Evolutionary conservation across 1,140 invertebrate genomes (phyloP), one percentile per base, ranked within the genome.

Genomic region (Bilobella aurantiaca): DNA sequence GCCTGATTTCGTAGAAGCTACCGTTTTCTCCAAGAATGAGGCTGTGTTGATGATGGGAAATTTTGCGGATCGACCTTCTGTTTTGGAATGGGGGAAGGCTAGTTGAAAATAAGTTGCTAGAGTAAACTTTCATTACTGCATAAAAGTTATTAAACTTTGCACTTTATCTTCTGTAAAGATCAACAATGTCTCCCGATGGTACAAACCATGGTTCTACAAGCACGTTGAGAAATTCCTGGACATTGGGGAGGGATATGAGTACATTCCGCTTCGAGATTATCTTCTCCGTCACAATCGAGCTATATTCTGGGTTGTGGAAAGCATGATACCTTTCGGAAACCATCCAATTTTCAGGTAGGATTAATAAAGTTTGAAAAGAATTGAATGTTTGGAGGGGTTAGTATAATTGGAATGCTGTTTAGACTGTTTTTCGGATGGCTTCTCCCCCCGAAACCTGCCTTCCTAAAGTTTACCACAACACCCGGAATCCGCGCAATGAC

Each of bases 141-240:
- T n/a, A n/a, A n/a, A n/a, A n/a, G n/a, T n/a, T n/a, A n/a, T n/a
- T n/a, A n/a, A n/a, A n/a, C n/a, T n/a, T n/a, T n/a, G n/a, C n/a
- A n/a, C n/a, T n/a, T n/a, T n/a, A n/a, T n/a, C n/a, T n/a, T n/a
- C n/a, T n/a, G n/a, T n/a, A n/a, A n/a, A 79, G 73, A 75, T 82
- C 21, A 83, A 83, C 69, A 68, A 78, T 42, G 67, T 82, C 5
- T 74, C 79, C 8, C 72, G 68, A 23, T 83, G 81, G 79, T 82
- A 81, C 73, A 83, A 83, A 70, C 82, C 82, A 3, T 83, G 84
- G 84, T 86, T 85, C 74, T 86, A 83, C 75, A 84, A 83, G 68
- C 82, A 86, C 73, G 81, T 82, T 0, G 80, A 85, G 71, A 73
- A 68, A 1, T 82, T 82, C 64, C 67, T 81, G 31, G 69, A 69